A percentile compares a stretch with the other conserved stretches of the same genome.
phyloP scores from a whole-genome alignment of 2,113 vertebrate genomes.

The Osmerus mordax region DNA sequence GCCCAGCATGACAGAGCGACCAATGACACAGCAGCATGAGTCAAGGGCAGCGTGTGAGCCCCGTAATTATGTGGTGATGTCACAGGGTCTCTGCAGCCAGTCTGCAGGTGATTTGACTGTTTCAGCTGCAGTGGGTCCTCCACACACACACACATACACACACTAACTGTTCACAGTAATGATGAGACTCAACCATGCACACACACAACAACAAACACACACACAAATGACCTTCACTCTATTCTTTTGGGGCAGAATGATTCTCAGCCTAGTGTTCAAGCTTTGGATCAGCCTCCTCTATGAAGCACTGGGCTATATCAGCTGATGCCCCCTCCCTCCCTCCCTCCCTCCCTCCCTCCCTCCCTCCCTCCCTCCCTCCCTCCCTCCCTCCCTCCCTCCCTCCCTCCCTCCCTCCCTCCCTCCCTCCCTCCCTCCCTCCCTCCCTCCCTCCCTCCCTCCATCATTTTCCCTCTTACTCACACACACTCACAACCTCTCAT shows the following conservation, averaged over 20 bases:
- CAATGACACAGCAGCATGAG: constrained; percentile 2
- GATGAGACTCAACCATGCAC: not conserved
- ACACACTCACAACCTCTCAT: not conserved
- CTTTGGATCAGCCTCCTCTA: not conserved
- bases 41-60: not conserved
- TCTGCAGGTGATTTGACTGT: not conserved
- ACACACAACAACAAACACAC: not conserved
- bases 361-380: not conserved
- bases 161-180: not conserved
- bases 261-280: not conserved
- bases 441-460: not conserved
- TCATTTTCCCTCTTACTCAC: not conserved
- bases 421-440: not conserved
- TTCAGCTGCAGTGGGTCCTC: too few relatives aligned
- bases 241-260: not conserved
- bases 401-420: not conserved
- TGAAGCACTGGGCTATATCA: not conserved
- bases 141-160: not conserved
- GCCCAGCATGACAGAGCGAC: not conserved
- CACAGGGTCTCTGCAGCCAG: not conserved
- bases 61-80: not conserved
- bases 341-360: not conserved
- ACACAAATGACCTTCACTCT: constrained; percentile 1
- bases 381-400: not conserved
- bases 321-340: not conserved